Conservation (phyloP, 2,113 vertebrate species). For the Pitta sordida region DNA sequence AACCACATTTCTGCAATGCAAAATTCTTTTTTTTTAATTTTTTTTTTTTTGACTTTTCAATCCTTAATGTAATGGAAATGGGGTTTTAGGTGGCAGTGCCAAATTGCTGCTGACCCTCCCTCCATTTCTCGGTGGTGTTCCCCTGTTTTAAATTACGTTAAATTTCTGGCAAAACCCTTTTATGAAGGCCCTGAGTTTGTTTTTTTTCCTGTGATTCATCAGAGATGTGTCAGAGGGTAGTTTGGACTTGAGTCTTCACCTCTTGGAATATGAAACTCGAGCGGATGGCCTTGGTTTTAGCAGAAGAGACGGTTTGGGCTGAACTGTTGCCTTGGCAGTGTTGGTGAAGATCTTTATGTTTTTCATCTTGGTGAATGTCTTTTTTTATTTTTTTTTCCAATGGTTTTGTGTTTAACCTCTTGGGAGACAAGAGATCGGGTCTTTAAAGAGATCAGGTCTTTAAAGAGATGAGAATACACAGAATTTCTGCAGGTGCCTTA, state of each 20-base stretch:
- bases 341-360: background rate
- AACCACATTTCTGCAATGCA: background rate
- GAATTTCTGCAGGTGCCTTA: background rate
- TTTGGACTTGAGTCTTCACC: background rate
- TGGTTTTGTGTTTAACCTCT: background rate
- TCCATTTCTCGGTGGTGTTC: background rate
- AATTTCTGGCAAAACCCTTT: background rate
- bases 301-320: background rate
- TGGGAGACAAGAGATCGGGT: background rate
- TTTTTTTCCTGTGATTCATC: background rate
- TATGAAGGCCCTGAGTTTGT: background rate
- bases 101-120: background rate
- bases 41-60: background rate
- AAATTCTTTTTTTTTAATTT: background rate
- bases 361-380: background rate
- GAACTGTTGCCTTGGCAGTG: background rate
- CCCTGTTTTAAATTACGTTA: background rate
- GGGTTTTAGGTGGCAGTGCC: background rate
- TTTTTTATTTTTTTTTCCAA: background rate
- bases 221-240: background rate
- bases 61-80: background rate
- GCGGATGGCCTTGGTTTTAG: background rate
- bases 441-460: too few relatives aligned
- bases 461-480: background rate
- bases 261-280: background rate